A percentile compares a stretch with the other conserved stretches of the same genome.
These are phyloP conservation scores for Drosophila buzzatii DNA, from an alignment of 2,888 invertebrate species.

Conservation along the genomic window DNA sequence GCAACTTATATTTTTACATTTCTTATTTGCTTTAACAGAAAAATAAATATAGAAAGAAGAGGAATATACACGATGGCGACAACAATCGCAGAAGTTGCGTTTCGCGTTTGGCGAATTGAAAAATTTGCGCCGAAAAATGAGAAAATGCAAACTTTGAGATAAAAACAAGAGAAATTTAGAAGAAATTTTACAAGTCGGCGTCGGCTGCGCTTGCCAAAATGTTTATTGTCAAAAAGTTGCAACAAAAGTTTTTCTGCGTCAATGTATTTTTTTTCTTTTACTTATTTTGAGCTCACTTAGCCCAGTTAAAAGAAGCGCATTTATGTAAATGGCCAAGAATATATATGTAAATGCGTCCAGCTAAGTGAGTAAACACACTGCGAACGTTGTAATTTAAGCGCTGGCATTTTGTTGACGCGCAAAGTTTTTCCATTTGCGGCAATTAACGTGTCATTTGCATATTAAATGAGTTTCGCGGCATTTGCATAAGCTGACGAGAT, in stretches of 20 bases:
- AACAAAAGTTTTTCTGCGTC: slow-evolving; percentile 31
- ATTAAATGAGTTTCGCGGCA: slow-evolving; percentile 26
- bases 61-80: slow-evolving; percentile 39
- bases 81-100: slow-evolving; percentile 51
- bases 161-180: slow-evolving; percentile 30
- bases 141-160: slow-evolving; percentile 44
- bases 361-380: slow-evolving; percentile 16
- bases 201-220: slow-evolving; percentile 67
- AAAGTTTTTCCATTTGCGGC: slow-evolving; percentile 30
- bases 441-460: slow-evolving; percentile 47
- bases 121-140: slow-evolving; percentile 60
- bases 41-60: neutral
- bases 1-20: slow-evolving; percentile 1
- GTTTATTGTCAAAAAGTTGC: slow-evolving; percentile 69
- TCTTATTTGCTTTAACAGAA: slow-evolving; percentile 40
- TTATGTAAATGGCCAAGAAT: slow-evolving; percentile 28
- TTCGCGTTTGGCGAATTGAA: slow-evolving; percentile 66
- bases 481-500: slow-evolving; percentile 1
- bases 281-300: slow-evolving; percentile 17
- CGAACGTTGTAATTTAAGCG: slow-evolving; percentile 20
- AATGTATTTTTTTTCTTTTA: neutral
- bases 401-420: slow-evolving; percentile 41
- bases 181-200: slow-evolving; percentile 48
- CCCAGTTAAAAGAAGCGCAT: slow-evolving; percentile 41
- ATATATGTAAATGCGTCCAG: slow-evolving; percentile 10